These are phyloP conservation scores for Pristionchus mayeri DNA, from an alignment of 2,888 invertebrate genomes.

Conservation along the genomic window DNA sequence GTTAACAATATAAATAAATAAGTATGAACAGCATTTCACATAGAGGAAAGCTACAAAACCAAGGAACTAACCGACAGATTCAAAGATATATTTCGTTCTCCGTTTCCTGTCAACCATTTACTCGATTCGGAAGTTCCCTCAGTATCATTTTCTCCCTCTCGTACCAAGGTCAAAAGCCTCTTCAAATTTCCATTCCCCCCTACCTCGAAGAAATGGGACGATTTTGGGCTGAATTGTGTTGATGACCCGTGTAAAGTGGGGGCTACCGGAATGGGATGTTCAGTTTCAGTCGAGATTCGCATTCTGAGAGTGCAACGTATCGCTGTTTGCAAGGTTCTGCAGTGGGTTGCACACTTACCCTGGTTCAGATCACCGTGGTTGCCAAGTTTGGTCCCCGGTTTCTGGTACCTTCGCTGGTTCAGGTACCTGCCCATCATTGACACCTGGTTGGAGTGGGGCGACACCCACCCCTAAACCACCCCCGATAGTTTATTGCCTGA, in stretches of 20 bases:
- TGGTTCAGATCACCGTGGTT: background rate
- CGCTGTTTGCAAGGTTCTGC: background rate
- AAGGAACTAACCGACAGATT: too few relatives aligned
- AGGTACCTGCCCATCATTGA: background rate
- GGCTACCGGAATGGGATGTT: background rate
- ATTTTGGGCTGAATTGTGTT: constrained; percentile 12
- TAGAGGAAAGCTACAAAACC: too few relatives aligned
- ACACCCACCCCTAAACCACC: constrained; percentile 26
- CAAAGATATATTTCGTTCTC: too few relatives aligned
- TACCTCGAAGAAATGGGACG: constrained; percentile 4
- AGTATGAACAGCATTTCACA: too few relatives aligned
- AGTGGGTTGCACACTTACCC: too few relatives aligned
- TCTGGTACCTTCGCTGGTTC: too few relatives aligned
- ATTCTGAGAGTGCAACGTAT: background rate
- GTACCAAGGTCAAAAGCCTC: background rate
- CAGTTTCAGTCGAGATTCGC: constrained; percentile 21
- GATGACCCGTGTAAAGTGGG: background rate
- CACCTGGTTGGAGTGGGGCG: background rate
- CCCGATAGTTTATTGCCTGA: background rate
- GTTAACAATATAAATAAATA: too few relatives aligned
- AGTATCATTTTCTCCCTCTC: constrained; percentile 30
- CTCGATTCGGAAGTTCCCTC: constrained; percentile 3
- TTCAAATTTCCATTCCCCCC: constrained; percentile 39
- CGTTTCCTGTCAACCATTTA: too few relatives aligned
- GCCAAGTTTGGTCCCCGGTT: background rate